Evolutionary conservation across 2,888 invertebrate species (phyloP).

Genomic region (Empis livida): DNA sequence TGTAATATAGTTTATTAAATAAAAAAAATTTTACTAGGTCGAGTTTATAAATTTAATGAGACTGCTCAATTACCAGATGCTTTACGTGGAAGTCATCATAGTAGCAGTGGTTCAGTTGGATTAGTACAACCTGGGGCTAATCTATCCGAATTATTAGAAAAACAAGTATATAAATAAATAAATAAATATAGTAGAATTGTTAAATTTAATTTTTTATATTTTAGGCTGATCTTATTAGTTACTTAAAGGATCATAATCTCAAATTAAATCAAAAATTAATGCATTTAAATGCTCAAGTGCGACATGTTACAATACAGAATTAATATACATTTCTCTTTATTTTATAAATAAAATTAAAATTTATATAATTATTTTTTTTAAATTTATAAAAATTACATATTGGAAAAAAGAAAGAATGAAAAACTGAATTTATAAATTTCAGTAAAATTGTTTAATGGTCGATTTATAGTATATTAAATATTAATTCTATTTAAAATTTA

Average conservation of each 20-base stretch:
- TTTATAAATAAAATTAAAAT: too few relatives aligned
- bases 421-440: too few relatives aligned
- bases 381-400: too few relatives aligned
- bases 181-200: background rate
- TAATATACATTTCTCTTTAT: too few relatives aligned
- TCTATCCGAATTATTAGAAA: constrained; percentile 48
- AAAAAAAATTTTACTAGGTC: constrained; percentile 32
- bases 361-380: too few relatives aligned
- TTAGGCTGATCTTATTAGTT: constrained; percentile 53
- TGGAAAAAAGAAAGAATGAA: too few relatives aligned
- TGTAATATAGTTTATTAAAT: background rate
- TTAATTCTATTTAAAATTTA: too few relatives aligned
- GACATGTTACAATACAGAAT: background rate
- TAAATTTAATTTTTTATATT: constrained; percentile 7
- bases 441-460: too few relatives aligned
- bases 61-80: constrained; percentile 48
- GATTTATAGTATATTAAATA: too few relatives aligned
- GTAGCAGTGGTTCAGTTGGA: constrained; percentile 28
- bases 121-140: constrained; percentile 38
- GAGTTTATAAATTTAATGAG: constrained; percentile 47
- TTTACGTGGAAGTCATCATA: constrained; percentile 36
- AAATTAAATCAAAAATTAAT: constrained; percentile 51
- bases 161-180: constrained; percentile 36
- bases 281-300: constrained; percentile 36
- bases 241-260: constrained; percentile 52